These are phyloP conservation scores for Halcyon badia DNA, from an alignment of 2,797 vertebrate species.

Conservation along the genomic window DNA sequence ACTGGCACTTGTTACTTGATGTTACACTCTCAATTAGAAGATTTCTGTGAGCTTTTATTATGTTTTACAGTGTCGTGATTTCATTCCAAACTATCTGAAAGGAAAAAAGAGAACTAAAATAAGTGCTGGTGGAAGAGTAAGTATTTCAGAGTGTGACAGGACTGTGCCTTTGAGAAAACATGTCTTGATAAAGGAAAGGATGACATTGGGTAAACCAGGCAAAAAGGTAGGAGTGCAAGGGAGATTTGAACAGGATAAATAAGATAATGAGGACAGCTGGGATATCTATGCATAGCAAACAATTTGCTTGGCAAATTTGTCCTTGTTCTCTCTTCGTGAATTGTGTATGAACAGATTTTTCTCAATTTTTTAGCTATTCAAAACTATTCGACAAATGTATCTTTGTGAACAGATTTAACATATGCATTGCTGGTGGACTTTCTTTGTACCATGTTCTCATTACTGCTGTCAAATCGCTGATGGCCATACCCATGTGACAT, in stretches of 20 bases:
- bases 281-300: slow-evolving; percentile 67
- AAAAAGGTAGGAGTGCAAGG: slow-evolving; percentile 38
- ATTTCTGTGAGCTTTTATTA: background rate
- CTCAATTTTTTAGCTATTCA: slow-evolving; percentile 38
- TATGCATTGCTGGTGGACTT: slow-evolving; percentile 28
- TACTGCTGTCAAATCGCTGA: background rate
- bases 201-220: slow-evolving; percentile 22
- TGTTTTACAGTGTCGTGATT: background rate
- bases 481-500: background rate
- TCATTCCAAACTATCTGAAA: background rate
- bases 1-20: background rate
- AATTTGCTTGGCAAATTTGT: slow-evolving; percentile 66
- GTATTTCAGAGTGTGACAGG: background rate
- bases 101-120: background rate
- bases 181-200: background rate
- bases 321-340: slow-evolving; percentile 12
- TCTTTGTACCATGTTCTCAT: background rate
- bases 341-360: slow-evolving; percentile 71
- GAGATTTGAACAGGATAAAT: slow-evolving; percentile 57
- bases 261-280: slow-evolving; percentile 70
- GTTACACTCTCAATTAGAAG: background rate
- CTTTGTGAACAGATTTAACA: slow-evolving; percentile 44
- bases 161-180: background rate
- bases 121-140: background rate
- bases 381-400: slow-evolving; percentile 39